These are phyloP conservation scores for Cataglyphis rosenhaueri DNA, from an alignment of 2,888 invertebrate species.

Conservation along the genomic window DNA sequence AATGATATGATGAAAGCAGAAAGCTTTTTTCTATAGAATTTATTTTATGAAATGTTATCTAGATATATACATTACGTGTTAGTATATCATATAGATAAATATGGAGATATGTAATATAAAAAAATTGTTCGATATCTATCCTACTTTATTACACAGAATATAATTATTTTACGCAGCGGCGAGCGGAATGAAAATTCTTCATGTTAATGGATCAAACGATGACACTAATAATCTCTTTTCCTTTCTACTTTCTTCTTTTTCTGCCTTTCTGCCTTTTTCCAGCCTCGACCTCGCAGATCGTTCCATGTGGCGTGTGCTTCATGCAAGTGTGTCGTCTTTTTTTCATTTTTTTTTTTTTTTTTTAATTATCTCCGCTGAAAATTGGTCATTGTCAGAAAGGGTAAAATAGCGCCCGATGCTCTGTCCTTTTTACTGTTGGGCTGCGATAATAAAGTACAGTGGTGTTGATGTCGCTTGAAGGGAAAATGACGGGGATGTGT, in stretches of 20 bases:
- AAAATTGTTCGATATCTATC: neutral
- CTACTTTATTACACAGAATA: neutral
- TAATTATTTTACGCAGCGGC: neutral
- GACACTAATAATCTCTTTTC: constrained; percentile 39
- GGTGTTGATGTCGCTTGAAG: constrained; percentile 57
- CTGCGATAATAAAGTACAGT: constrained; percentile 65
- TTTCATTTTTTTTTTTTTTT: constrained; percentile 49
- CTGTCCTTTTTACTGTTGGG: constrained; percentile 65
- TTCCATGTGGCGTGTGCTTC: constrained; percentile 74
- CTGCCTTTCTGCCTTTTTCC: constrained; percentile 62
- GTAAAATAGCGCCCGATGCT: constrained; percentile 60
- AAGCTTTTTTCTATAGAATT: constrained; percentile 6
- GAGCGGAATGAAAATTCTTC: constrained; percentile 20
- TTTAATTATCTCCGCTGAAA: constrained; percentile 64
- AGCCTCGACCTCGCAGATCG: constrained; percentile 57
- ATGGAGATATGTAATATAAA: neutral
- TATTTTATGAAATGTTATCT: constrained; percentile 23
- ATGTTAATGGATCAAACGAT: constrained; percentile 56
- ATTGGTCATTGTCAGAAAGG: constrained; percentile 60
- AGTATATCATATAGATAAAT: neutral
- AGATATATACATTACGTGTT: neutral
- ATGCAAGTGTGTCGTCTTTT: constrained; percentile 66
- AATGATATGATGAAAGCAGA: constrained; percentile 7
- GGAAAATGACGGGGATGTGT: constrained; percentile 34
- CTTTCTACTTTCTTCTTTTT: constrained; percentile 63